Evolutionary conservation across 2,113 vertebrate genomes (phyloP), one percentile per base, ranked within the genome.

Genomic region (Coryphaenoides rupestris): DNA sequence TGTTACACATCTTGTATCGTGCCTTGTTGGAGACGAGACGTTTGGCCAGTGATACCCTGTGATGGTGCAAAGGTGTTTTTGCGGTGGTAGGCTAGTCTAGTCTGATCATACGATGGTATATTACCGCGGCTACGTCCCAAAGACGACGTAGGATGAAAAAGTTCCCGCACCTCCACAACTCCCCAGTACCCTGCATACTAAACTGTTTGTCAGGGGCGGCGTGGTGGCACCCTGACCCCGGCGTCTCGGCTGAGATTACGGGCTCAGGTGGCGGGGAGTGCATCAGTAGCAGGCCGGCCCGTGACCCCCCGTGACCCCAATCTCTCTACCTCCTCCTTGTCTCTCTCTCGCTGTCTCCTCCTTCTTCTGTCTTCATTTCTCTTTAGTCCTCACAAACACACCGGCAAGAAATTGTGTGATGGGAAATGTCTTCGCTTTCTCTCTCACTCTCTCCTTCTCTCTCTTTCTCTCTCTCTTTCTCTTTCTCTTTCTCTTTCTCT

Each of bases 251-350:
- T 24, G 55, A 62, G 54, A 70, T 49, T 62, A 1, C 46, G 53
- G 68, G 3, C 52, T 74, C 63, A 65, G 65, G 67, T 73, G 69
- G 63, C 66, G 68, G 58, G 55, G 21, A 46, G 2, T 45, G 28
- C 60, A 53, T 75, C 60, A 73, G 59, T 63, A 72, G 66, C 21
- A 65, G 63, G 22, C 53, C 21, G 58, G 58, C n/a, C n/a, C 50
- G 60, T 65, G 63, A 70, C 23, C 21, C 22, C 9, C 28, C 5
- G 5, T 55, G 61, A 63, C 55, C 26, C 33, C 50, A 17, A 19
- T 26, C 26, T 53, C 21, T 21, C n/a, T 58, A n/a, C 64, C 60
- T 52, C 17, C 49, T 53, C 1, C 15, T 55, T 21, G 15, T 16
- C 46, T 62, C 21, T 26, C 50, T 21, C 19, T 33, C 12, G 16